Evolutionary conservation across 2,113 vertebrate species (phyloP), one percentile per base, ranked within the genome.

Genomic region (Hystrix brachyura): DNA sequence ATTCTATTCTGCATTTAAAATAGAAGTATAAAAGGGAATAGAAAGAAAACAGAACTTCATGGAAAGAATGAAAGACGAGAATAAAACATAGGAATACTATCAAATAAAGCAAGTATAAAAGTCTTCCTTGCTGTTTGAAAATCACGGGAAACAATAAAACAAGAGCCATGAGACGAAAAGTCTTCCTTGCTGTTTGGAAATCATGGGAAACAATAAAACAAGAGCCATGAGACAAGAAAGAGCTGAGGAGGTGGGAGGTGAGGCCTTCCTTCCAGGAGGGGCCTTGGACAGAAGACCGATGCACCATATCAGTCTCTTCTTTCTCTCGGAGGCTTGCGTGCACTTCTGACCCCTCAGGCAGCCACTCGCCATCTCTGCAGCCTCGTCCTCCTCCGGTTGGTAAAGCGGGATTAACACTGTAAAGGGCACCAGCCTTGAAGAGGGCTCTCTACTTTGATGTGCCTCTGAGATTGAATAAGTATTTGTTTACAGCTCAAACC

Each of bases 1-100:
- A 95, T 51, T n/a, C 57, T 87, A 59, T 60, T 90, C 62, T 46
- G 29, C 10, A 84, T 74, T 67, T 90, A 74, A 92, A 62, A 92
- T 74, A 90, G 85, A 94, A 62, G 76, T 5, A 59, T n/a, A 17
- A 90, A 94, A 83, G 59, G 48, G 17, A 79, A 59, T n/a, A 87
- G 46, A 60, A 21, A 91, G 57, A 67, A 91, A 93, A 94, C 21
- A 94, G 82, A 93, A 17, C 46, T 95, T 76, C 80, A 46, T 0
- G 23, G 79, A 79, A 89, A 95, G 78, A 69, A 72, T 29, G 67
- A 82, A 91, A 38, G 6, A 78, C 62, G 76, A 80, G 64, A 82
- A 43, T n/a, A 29, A 78, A 91, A 74, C 5, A 21, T 0, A 90
- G 88, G 67, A 32, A 92, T 60, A 27, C 13, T 65, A 74, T 69